phyloP scores from a whole-genome alignment of 1,140 invertebrate genomes.

The Zelostemma sp. region DNA sequence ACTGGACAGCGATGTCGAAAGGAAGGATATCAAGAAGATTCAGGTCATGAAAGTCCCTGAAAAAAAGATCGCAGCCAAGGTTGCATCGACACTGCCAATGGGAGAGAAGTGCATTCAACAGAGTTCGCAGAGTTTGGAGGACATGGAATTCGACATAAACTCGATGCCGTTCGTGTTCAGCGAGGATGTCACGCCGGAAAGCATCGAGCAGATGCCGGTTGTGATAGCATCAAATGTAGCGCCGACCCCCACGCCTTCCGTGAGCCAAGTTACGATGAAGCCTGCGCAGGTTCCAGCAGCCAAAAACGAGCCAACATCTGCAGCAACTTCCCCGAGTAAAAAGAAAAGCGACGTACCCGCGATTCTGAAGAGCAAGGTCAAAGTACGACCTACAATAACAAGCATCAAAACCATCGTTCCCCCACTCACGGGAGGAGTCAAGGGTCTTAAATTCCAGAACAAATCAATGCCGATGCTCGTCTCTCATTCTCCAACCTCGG shows the following conservation, averaged over 20 bases:
- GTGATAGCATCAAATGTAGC: conserved; percentile 74
- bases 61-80: conserved; percentile 1
- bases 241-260: conserved; percentile 53
- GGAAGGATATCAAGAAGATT: conserved; percentile 45
- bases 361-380: conserved; percentile 63
- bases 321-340: conserved; percentile 30
- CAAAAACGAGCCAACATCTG: too few relatives aligned
- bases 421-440: conserved; percentile 56
- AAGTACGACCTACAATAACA: conserved; percentile 64
- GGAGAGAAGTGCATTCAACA: conserved; percentile 58
- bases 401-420: conserved; percentile 63
- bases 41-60: conserved; percentile 56
- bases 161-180: conserved; percentile 80
- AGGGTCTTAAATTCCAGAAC: conserved; percentile 58
- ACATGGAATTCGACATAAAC: conserved; percentile 79
- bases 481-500: conserved; percentile 64
- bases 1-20: conserved; percentile 45
- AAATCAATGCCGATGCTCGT: conserved; percentile 50
- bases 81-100: conserved; percentile 11
- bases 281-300: conserved; percentile 8
- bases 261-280: too few relatives aligned
- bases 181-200: conserved; percentile 75
- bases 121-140: conserved; percentile 64
- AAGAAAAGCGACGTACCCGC: conserved; percentile 62
- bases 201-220: conserved; percentile 77